Conservation (phyloP, 2,113 vertebrate genomes). For the Ellobius talpinus region DNA sequence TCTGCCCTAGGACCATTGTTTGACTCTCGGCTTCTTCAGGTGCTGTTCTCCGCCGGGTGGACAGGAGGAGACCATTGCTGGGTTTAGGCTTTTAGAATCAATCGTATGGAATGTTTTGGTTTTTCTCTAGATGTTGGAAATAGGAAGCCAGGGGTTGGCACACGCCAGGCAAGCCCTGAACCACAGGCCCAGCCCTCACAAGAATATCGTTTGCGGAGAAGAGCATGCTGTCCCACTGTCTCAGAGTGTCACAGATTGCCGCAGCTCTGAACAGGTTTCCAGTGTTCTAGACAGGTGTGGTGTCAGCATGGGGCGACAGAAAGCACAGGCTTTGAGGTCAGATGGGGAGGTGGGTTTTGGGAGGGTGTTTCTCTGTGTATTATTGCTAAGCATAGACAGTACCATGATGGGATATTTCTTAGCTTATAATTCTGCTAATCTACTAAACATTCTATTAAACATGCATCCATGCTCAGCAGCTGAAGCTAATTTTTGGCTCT, state of each 20-base stretch:
- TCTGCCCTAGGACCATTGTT: not conserved
- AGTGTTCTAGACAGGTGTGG: not conserved
- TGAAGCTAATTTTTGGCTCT: not conserved
- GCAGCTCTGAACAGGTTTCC: not conserved
- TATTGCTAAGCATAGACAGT: slow-evolving; percentile 1
- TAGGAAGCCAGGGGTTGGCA: not conserved
- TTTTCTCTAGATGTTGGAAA: not conserved
- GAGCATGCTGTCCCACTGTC: not conserved
- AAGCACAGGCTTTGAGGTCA: not conserved
- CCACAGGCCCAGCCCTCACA: not conserved
- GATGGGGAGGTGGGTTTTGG: not conserved
- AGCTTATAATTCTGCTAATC: not conserved
- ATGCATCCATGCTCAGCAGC: not conserved
- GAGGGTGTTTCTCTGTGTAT: not conserved
- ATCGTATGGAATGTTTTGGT: not conserved
- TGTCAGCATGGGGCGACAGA: not conserved
- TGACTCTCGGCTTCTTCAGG: not conserved
- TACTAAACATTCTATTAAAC: not conserved
- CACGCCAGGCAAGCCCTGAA: not conserved
- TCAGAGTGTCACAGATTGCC: not conserved
- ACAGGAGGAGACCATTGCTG: not conserved
- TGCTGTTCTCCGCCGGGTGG: not conserved
- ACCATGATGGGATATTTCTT: not conserved
- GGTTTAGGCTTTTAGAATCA: not conserved
- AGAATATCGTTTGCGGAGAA: not conserved